Base-by-base conservation (phyloP, 2,113 vertebrate species). In the Cottus gobio region DNA sequence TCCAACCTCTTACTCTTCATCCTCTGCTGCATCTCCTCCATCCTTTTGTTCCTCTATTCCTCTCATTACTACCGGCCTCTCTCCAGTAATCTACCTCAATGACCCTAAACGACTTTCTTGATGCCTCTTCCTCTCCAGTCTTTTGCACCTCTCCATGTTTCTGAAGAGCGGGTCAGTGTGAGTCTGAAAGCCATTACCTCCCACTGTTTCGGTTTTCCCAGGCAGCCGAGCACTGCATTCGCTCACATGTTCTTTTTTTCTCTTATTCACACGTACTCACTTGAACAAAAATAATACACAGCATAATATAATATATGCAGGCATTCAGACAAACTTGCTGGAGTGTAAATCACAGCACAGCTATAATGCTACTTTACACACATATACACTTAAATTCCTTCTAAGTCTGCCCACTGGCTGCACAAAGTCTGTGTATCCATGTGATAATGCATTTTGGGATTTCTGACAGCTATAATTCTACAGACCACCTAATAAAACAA, bases 51-150 rank as follows among this genome's bases (percentile, higher is more conserved):
- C 81, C 65, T 76, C 76, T 31, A 34, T 75, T 74, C 52, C 61
- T 82, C 81, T 79, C 85, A 83, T 92, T 89, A 76, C 70, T 37
- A 50, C 63, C 52, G 0, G 56, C 66, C 68, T 57, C 65, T 78
- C 65, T 74, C 36, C 60, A n/a, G 63, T 86, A 90, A 89, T 90
- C 77, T 75, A 66, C 64, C 80, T 84, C 83, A 71, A 85, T 86
- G 83, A 88, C 80, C 89, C 84, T 37, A 67, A 75, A 85, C 36
- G 63, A 80, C 84, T 85, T 84, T 72, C 65, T 87, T 24, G 2
- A 68, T 78, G 56, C 74, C 13, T 73, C 63, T 81, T 24, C 66
- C 65, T 68, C 65, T 39, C 24, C 18, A 37, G 42, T 52, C 42
- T 50, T 81, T 58, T 24, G n/a, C 68, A 42, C 44, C 28, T 67